A percentile compares a stretch with the other conserved stretches of the same genome.
Evolutionary conservation across 2,113 vertebrate genomes (phyloP).

Genomic region (Peromyscus leucopus): DNA sequence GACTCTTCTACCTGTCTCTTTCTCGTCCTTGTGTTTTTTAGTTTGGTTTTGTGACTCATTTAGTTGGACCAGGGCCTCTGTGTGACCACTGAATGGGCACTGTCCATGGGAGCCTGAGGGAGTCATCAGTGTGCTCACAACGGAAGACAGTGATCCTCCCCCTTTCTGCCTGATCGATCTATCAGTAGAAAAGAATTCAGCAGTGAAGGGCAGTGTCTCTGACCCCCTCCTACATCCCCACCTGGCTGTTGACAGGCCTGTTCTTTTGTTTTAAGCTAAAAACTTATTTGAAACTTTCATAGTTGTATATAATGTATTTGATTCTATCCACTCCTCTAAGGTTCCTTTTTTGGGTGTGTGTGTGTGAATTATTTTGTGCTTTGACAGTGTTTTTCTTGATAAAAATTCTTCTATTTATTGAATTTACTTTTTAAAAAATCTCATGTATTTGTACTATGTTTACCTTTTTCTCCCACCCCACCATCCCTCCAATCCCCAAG

Average conservation of each 20-base stretch:
- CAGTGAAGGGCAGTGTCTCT: neutral
- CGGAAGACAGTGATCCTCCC: no score
- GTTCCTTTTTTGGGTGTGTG: accelerated
- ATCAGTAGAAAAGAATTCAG: neutral
- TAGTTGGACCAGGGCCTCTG: neutral
- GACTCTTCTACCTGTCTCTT: accelerated
- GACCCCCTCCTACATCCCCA: no score
- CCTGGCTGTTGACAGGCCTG: neutral
- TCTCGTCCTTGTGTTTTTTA: neutral
- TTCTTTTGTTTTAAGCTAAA: neutral
- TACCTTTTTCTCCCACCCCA: neutral
- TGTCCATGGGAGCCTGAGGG: neutral
- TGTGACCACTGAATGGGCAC: neutral
- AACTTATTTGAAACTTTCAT: neutral
- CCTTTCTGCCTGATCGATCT: neutral
- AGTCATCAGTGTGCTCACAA: neutral
- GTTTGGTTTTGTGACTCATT: neutral
- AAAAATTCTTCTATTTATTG: neutral
- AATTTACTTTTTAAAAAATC: neutral
- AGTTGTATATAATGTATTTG: neutral
- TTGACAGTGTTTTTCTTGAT: neutral
- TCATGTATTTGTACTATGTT: neutral
- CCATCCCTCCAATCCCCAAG: no score
- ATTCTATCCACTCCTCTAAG: neutral
- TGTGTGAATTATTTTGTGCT: neutral